Evolutionary conservation across 2,797 vertebrate genomes (phyloP), one percentile per base, ranked within the genome.

Genomic region (Cephalopachus bancanus): DNA sequence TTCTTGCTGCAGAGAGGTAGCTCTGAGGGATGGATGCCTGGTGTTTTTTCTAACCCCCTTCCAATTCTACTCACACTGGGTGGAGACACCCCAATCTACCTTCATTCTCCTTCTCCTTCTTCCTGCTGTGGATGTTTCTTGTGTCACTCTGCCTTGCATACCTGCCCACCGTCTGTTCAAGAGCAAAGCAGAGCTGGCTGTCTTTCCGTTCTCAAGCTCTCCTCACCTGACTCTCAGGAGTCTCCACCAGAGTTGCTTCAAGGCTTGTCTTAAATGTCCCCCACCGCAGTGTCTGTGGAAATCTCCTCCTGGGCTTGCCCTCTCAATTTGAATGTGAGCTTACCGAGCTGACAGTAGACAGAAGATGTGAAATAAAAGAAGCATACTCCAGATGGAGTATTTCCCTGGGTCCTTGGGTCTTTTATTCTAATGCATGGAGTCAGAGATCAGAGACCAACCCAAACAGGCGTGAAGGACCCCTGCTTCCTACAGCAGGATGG

Each of bases 91-190:
- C 33, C 19, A 17, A 9, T 4, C 7, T 1, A 1, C 6, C 3
- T 37, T 37, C 1, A 8, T 7, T 2, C 37, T 60, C 59, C 8
- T 62, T 26, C 67, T 28, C 2, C 62, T 26, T 4, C 33, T 3
- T 37, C 3, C 16, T 14, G 12, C 17, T 55, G 30, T 44, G 1
- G 1, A 28, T 4, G 26, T 22, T 3, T 16, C 15, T 1, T 2
- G 7, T 10, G 12, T 30, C 3, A 16, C 20, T 16, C 3, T 11
- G 10, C 83, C 3, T 11, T 26, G 19, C 2, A 1, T 0, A 3
- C 28, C 6, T 26, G 5, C 1, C 24, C 14, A 37, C 10, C 8
- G 8, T 37, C 11, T 17, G 51, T 2, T 37, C 49, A 3, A 7
- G 4, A 30, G 51, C 20, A 8, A 22, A 11, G 19, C 59, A 6